Base-by-base conservation (phyloP, 2,888 invertebrate genomes). In the Tiphia femorata region DNA sequence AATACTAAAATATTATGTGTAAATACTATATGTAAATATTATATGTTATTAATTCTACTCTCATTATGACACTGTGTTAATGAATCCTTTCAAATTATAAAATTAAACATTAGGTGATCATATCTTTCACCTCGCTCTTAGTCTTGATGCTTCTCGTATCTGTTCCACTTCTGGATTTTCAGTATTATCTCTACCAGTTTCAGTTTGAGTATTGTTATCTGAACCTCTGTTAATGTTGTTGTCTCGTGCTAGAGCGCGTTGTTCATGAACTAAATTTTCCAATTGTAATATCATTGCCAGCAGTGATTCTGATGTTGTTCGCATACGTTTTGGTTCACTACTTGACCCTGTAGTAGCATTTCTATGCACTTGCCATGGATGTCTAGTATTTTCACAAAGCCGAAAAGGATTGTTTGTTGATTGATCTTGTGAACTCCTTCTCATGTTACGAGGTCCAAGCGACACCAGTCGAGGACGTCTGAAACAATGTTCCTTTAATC, bases 261-360 rank as follows among this genome's bases (percentile, higher is more conserved):
- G 78, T 21, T 75, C 72, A 10, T 66, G 58, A 1, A 80, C 73
- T 40, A 75, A 44, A 5, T 61, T 51, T 46, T 74, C 72, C 25
- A 82, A 50, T 33, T 72, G 72, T 6, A 64, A 37, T 44, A 78
- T 75, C 73, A 77, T 75, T 8, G 65, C 64, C 35, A 75, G 72
- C 4, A 81, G 58, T 7, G 67, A 73, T 61, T 72, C 61, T 2
- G 67, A 62, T 0, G 65, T 64, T 6, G 33, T 38, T 29, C 43
- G 51, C 10, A 47, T 23, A 21, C 41, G 48, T 8, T 19, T 49
- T 47, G 49, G 40, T 17, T 48, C 47, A 3, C 14, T 33, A 37
- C 21, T 14, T 3, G 27, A 16, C 4, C 29, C 37, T 2, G 16
- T 49, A 33, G 43, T 1, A 7, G 51, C 37, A 33, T 64, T 70